Evolutionary conservation across 2,113 vertebrate species (phyloP), one percentile per base, ranked within the genome.

Genomic region (Neoarius graeffei): DNA sequence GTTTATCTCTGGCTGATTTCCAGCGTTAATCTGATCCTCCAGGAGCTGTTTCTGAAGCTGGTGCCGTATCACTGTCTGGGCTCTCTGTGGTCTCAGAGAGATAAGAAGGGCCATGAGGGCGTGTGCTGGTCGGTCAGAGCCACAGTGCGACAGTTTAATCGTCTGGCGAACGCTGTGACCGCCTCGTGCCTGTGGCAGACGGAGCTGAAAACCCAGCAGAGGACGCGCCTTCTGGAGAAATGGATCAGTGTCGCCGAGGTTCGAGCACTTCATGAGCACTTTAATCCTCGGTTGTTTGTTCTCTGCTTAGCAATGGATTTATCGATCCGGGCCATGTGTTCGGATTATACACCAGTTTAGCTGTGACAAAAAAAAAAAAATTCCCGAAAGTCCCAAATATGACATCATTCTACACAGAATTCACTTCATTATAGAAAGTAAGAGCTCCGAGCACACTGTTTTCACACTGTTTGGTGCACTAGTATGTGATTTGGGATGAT

Each of bases 161-260:
- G 94, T 62, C 91, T 98, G 93, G 95, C 97, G 20, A 97, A 97
- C 1, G 96, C 97, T 0, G 97, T 98, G 27, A 92, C 96, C 7
- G 95, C 96, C 4, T 97, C 97, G 30, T 97, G 97, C 74, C 95
- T 98, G 60, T 94, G 94, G 88, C 92, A 95, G 8, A 95, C 95
- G 0, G 91, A 90, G 6, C 96, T 97, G 35, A 95, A 95, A 81
- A 95, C 95, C 57, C 94, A 97, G 3, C 97, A 98, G 93, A 94
- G 97, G 87, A 97, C 96, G 0, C 94, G 97, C 0, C 94, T 98
- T 23, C 92, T 98, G 92, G 97, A 97, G 94, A 98, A 98, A 85
- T 98, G 97, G 97, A 97, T 98, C 94, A 95, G 94, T 0, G 96
- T 98, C 87, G 97, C 97, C 0, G 96, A 98, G 95, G 97, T 97